These are phyloP conservation scores for Melikaiella ostensackeni DNA, from an alignment of 2,888 invertebrate genomes.

Conservation along the genomic window DNA sequence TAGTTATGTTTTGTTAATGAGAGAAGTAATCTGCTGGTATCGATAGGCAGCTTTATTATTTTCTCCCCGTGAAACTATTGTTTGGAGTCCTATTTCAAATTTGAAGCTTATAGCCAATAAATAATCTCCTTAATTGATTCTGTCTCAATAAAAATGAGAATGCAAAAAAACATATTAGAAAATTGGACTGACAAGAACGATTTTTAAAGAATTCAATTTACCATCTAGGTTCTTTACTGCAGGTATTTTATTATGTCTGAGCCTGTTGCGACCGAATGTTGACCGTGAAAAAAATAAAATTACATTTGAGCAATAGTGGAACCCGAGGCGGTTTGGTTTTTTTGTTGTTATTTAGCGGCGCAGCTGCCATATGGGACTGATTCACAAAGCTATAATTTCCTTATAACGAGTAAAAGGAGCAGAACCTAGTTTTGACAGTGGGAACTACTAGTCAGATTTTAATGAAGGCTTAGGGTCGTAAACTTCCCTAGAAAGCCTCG, in stretches of 20 bases:
- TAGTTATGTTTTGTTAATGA: too few relatives aligned
- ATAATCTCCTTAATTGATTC: conserved; percentile 23
- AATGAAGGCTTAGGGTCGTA: conserved; percentile 31
- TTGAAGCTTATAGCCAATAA: conserved; percentile 1
- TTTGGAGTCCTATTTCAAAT: background rate
- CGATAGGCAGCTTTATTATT: too few relatives aligned
- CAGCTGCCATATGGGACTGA: conserved; percentile 34
- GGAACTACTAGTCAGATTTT: conserved; percentile 23
- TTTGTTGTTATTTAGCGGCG: background rate
- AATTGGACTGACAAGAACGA: conserved; percentile 22
- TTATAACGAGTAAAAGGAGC: conserved; percentile 23
- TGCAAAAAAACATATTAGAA: background rate
- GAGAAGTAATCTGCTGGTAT: too few relatives aligned
- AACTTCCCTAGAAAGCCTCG: conserved; percentile 5
- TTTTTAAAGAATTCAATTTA: conserved; percentile 35
- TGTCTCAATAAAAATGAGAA: conserved; percentile 15
- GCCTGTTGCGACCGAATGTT: conserved; percentile 12
- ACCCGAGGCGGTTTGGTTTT: conserved; percentile 30
- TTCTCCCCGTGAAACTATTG: too few relatives aligned
- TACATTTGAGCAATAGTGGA: conserved; percentile 14
- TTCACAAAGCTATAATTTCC: conserved; percentile 38
- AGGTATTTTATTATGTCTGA: conserved; percentile 36
- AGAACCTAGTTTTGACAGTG: conserved; percentile 26
- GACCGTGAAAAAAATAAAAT: conserved; percentile 30
- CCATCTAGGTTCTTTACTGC: conserved; percentile 6